phyloP scores from a whole-genome alignment of 2,113 vertebrate genomes.

The Pterocles gutturalis region DNA sequence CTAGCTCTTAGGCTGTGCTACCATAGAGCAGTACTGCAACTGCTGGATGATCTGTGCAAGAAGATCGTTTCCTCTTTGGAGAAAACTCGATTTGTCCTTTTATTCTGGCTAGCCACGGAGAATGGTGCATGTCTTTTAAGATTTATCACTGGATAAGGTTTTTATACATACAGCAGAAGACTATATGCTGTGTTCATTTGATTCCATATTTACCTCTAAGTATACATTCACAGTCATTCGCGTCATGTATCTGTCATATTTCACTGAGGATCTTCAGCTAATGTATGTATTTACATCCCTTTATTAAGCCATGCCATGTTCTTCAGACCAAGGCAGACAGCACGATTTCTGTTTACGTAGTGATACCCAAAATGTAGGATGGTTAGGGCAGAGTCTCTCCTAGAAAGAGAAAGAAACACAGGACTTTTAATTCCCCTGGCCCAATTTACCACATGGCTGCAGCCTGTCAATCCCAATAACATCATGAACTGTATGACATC shows the following conservation, averaged over 20 bases:
- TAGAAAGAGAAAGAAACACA: neutral
- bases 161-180: neutral
- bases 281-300: neutral
- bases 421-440: neutral
- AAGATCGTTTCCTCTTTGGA: neutral
- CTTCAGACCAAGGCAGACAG: neutral
- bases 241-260: neutral
- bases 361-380: neutral
- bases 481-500: neutral
- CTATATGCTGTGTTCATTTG: neutral
- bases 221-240: neutral
- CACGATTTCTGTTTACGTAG: neutral
- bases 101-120: neutral
- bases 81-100: neutral
- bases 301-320: neutral
- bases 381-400: neutral
- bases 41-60: neutral
- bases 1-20: neutral
- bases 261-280: neutral
- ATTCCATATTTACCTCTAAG: neutral
- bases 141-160: neutral
- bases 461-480: neutral
- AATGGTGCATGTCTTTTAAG: neutral
- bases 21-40: neutral
- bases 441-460: neutral